phyloP scores from a whole-genome alignment of 2,797 vertebrate species.

The Danio choprae region DNA sequence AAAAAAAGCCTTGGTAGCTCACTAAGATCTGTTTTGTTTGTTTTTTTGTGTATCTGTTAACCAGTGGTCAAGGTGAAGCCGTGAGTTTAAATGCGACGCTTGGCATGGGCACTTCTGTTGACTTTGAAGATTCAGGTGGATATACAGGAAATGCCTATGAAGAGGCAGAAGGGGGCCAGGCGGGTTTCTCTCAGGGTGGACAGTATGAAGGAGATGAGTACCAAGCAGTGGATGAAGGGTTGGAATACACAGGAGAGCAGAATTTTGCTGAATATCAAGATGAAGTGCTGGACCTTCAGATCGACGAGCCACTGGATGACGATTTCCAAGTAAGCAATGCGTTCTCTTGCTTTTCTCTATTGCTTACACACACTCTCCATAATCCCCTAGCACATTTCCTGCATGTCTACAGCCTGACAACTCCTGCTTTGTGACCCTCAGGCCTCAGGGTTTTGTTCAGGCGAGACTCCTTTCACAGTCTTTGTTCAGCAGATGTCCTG shows the following conservation, averaged over 20 bases:
- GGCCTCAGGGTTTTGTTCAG: slow-evolving; percentile 83
- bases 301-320: slow-evolving; percentile 91
- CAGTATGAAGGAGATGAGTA: slow-evolving; percentile 74
- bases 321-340: slow-evolving; percentile 93
- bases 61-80: slow-evolving; percentile 81
- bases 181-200: slow-evolving; percentile 66
- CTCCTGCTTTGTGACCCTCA: slow-evolving; percentile 91
- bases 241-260: slow-evolving; percentile 83
- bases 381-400: slow-evolving; percentile 18
- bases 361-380: slow-evolving; percentile 7
- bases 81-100: slow-evolving; percentile 84
- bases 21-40: too few relatives aligned
- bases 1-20: too few relatives aligned
- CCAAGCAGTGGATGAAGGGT: slow-evolving; percentile 78
- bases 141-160: slow-evolving; percentile 83
- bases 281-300: slow-evolving; percentile 95
- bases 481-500: slow-evolving; percentile 89
- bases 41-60: slow-evolving; percentile 39
- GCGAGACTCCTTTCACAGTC: slow-evolving; percentile 76
- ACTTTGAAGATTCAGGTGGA: slow-evolving; percentile 75
- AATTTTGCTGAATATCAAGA: slow-evolving; percentile 85
- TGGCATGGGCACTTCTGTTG: slow-evolving; percentile 80
- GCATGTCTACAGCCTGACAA: slow-evolving; percentile 79
- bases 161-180: slow-evolving; percentile 64
- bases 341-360: slow-evolving; percentile 12